Evolutionary conservation across 2,888 invertebrate genomes (phyloP).

Genomic region (Callyntrura sp.): DNA sequence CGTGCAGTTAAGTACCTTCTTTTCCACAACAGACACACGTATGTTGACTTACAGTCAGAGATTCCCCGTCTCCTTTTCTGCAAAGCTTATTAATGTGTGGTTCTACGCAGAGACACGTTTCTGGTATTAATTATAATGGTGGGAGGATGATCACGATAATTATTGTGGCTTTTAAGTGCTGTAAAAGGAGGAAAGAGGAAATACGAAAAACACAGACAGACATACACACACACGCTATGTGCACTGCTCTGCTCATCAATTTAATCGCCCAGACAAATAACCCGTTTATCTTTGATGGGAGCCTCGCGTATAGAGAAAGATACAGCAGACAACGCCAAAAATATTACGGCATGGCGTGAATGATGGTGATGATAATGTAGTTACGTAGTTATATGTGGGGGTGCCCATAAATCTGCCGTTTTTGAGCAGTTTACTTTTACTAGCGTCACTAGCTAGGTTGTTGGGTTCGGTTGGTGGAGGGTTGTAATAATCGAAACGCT

Average conservation of each 20-base stretch:
- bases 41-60: neutral
- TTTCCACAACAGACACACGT: no score
- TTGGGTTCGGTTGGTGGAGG: no score
- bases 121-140: constrained; percentile 24
- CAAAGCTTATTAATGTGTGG: constrained; percentile 24
- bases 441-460: no score
- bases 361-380: neutral
- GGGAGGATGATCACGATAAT: neutral
- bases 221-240: no score
- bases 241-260: neutral
- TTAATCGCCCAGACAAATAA: neutral
- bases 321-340: neutral
- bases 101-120: constrained; percentile 29
- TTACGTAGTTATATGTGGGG: no score
- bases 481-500: no score
- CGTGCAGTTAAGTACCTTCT: constrained; percentile 24
- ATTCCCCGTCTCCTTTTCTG: neutral
- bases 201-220: no score
- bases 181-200: constrained; percentile 21
- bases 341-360: constrained; percentile 2
- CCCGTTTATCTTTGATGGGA: constrained; percentile 10
- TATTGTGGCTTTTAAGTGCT: neutral
- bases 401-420: constrained; percentile 9
- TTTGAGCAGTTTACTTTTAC: no score
- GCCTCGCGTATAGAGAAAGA: neutral